phyloP scores from a whole-genome alignment of 64 coral and sea anemone genomes.

The Cladopsammia gracilis region DNA sequence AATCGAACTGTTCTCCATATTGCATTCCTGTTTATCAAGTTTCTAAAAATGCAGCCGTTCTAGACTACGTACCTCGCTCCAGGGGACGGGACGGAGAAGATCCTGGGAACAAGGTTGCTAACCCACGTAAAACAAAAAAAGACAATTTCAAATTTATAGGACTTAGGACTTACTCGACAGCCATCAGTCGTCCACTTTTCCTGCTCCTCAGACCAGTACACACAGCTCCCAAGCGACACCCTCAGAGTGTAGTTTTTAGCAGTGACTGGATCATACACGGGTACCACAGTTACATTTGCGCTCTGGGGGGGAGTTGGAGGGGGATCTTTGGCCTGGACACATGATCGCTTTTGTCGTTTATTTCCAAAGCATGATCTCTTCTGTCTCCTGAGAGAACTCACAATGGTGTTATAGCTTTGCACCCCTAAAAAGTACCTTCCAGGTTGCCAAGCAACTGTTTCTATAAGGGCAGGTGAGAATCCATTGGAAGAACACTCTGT shows the following conservation, averaged over 20 bases:
- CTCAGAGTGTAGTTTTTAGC: slow-evolving; percentile 59
- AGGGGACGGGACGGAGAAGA: no score
- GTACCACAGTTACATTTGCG: slow-evolving; percentile 34
- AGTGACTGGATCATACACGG: slow-evolving; percentile 45
- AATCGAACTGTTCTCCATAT: no score
- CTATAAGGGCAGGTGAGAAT: neutral
- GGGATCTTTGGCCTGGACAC: slow-evolving; percentile 77
- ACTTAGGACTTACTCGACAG: slow-evolving; percentile 56
- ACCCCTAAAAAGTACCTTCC: slow-evolving; percentile 28
- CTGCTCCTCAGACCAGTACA: slow-evolving; percentile 33
- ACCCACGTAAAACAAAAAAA: no score
- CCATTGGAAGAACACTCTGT: neutral
- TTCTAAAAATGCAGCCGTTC: no score
- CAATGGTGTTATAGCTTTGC: neutral
- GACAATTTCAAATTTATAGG: neutral
- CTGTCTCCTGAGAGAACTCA: neutral
- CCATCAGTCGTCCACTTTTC: slow-evolving; percentile 54
- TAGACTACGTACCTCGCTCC: no score
- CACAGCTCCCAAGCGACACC: slow-evolving; percentile 41
- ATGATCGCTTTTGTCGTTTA: slow-evolving; percentile 61
- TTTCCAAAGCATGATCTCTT: slow-evolving; percentile 78
- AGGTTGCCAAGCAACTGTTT: neutral
- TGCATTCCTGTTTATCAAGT: no score
- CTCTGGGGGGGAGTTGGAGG: slow-evolving; percentile 17
- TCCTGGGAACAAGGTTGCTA: no score